phyloP scores from a whole-genome alignment of 23 tunicate genomes.

The Clavelina lepadiformis region DNA sequence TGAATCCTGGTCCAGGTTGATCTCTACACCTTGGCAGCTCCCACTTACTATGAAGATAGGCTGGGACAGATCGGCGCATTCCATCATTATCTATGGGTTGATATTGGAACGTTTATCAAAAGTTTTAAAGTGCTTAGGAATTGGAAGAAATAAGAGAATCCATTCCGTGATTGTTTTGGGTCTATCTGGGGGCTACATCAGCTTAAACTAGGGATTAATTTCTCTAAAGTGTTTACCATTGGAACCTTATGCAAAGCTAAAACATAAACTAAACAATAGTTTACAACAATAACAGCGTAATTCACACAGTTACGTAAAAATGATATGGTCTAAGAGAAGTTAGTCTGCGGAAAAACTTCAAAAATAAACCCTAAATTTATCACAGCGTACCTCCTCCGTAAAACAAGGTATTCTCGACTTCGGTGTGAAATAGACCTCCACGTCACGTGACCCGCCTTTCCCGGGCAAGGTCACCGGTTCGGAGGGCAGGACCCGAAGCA shows the following conservation, averaged over 20 bases:
- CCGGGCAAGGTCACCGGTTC: slow-evolving; percentile 69
- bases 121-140: background rate
- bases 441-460: slow-evolving; percentile 45
- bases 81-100: slow-evolving; percentile 72
- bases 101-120: background rate
- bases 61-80: slow-evolving; percentile 93
- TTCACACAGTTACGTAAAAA: too few relatives aligned
- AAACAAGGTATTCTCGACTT: slow-evolving; percentile 71
- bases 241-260: too few relatives aligned
- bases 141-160: background rate
- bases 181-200: too few relatives aligned
- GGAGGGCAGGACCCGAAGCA: slow-evolving; percentile 53
- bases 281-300: too few relatives aligned
- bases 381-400: slow-evolving; percentile 80
- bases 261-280: too few relatives aligned
- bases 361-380: too few relatives aligned
- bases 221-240: too few relatives aligned
- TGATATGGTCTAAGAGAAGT: too few relatives aligned
- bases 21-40: slow-evolving; percentile 90
- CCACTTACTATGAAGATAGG: slow-evolving; percentile 87
- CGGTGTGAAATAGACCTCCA: slow-evolving; percentile 78
- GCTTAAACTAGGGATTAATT: too few relatives aligned
- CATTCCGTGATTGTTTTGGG: background rate
- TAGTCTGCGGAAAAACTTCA: too few relatives aligned
- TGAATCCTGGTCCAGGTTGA: slow-evolving; percentile 92